A percentile compares a stretch with the other conserved stretches of the same genome.
Evolutionary conservation across 1,140 invertebrate genomes (phyloP).

Genomic region (Eumeta japonica): DNA sequence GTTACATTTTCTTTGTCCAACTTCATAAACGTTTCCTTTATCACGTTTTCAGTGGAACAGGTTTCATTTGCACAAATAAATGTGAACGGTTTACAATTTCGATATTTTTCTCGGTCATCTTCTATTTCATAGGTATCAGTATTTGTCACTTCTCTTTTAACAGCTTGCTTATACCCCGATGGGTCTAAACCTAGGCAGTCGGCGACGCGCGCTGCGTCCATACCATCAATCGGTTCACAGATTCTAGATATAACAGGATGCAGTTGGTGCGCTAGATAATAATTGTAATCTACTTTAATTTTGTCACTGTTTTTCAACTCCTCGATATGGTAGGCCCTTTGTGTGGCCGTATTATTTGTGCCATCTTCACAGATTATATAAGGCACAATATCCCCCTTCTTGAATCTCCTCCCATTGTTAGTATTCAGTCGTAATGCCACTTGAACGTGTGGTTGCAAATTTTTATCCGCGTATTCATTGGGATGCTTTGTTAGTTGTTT

Average conservation of each 20-base stretch:
- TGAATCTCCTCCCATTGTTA: constrained; percentile 77
- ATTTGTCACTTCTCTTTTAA: constrained; percentile 57
- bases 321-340: constrained; percentile 91
- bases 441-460: constrained; percentile 84
- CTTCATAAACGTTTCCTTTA: constrained; percentile 54
- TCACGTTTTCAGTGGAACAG: constrained; percentile 62
- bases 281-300: constrained; percentile 77
- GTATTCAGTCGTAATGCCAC: constrained; percentile 87
- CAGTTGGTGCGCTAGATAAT: constrained; percentile 85
- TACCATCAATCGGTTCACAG: constrained; percentile 93
- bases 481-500: constrained; percentile 97
- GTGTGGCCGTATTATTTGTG: constrained; percentile 75
- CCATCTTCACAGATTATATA: constrained; percentile 95
- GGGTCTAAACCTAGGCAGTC: constrained; percentile 79
- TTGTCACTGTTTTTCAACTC: constrained; percentile 74
- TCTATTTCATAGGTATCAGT: constrained; percentile 56
- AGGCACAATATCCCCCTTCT: constrained; percentile 90
- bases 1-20: constrained; percentile 49
- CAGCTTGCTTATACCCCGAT: constrained; percentile 47
- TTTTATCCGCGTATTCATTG: constrained; percentile 87
- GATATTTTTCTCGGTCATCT: constrained; percentile 73
- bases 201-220: constrained; percentile 86
- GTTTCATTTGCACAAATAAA: constrained; percentile 62
- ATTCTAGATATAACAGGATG: constrained; percentile 93
- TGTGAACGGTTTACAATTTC: constrained; percentile 71